Evolutionary conservation across 1,140 invertebrate genomes (phyloP).

Genomic region (Zaprionus capensis): DNA sequence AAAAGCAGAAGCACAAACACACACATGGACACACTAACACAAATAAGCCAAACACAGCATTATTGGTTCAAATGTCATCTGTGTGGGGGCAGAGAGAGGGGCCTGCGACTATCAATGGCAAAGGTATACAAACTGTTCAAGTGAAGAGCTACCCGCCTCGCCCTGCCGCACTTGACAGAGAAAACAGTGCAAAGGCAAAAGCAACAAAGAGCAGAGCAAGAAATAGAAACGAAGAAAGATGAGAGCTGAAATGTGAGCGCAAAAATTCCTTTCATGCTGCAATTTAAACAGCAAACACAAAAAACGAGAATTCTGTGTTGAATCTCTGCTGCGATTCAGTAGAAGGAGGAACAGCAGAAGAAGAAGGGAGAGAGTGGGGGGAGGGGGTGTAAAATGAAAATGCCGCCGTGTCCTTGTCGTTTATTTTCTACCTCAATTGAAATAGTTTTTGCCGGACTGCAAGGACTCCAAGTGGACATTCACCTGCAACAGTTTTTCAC

Average conservation of each 20-base stretch:
- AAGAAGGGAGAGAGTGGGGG: neutral
- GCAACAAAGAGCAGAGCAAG: conserved; percentile 11
- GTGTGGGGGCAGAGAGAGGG: conserved; percentile 28
- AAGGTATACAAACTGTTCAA: conserved; percentile 55
- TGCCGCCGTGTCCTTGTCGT: conserved; percentile 77
- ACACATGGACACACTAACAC: conserved; percentile 16
- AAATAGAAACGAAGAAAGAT: conserved; percentile 55
- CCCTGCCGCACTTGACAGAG: conserved; percentile 68
- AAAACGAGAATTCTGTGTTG: conserved; percentile 30
- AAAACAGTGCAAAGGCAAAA: conserved; percentile 14
- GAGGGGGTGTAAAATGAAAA: conserved; percentile 46
- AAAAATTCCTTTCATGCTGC: conserved; percentile 76
- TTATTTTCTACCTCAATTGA: conserved; percentile 82
- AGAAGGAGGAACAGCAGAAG: conserved; percentile 25
- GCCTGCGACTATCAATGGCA: conserved; percentile 64
- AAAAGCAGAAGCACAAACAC: conserved; percentile 25
- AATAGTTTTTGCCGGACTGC: conserved; percentile 68
- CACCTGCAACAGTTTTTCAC: conserved; percentile 73
- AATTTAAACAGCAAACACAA: conserved; percentile 78
- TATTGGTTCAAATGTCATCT: conserved; percentile 57
- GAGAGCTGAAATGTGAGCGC: conserved; percentile 73
- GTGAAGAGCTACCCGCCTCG: conserved; percentile 38
- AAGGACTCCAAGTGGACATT: conserved; percentile 46
- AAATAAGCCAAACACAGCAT: conserved; percentile 41
- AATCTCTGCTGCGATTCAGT: conserved; percentile 63